Conservation (phyloP, 2,113 vertebrate genomes). For the Synchiropus splendidus region DNA sequence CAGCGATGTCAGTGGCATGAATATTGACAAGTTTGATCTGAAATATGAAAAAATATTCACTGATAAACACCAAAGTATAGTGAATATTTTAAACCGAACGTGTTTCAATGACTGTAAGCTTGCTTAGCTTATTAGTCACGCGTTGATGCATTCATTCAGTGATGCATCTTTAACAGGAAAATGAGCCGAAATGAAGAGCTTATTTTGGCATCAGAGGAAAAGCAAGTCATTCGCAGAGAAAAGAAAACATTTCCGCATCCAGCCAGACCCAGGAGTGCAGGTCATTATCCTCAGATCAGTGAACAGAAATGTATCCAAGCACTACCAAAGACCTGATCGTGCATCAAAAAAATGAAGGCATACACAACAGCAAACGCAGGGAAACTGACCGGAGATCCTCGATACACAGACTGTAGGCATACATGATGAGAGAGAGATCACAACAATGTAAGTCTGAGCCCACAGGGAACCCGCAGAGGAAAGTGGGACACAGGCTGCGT, state of each 20-base stretch:
- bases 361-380: conserved; percentile 28
- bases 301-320: too few relatives aligned
- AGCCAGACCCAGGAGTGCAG: not conserved
- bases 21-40: conserved; percentile 99
- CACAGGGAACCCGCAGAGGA: conserved; percentile 24
- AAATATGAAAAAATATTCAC: conserved; percentile 21
- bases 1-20: conserved; percentile 93
- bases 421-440: conserved; percentile 54
- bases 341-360: conserved; percentile 38
- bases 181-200: too few relatives aligned
- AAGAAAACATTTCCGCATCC: not conserved
- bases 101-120: conserved; percentile 8
- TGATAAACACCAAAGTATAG: not conserved
- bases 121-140: conserved; percentile 3
- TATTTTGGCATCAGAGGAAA: not conserved
- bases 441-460: conserved; percentile 36
- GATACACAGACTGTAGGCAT: conserved; percentile 78
- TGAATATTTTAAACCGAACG: not conserved
- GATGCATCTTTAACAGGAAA: too few relatives aligned
- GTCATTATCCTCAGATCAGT: too few relatives aligned
- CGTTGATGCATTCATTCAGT: conserved; percentile 34
- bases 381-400: conserved; percentile 95
- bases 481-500: conserved; percentile 34
- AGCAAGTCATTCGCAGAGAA: too few relatives aligned
- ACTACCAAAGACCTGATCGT: conserved; percentile 9